Base-by-base conservation (phyloP, 2,797 vertebrate species). In the Spatula versicolor region DNA sequence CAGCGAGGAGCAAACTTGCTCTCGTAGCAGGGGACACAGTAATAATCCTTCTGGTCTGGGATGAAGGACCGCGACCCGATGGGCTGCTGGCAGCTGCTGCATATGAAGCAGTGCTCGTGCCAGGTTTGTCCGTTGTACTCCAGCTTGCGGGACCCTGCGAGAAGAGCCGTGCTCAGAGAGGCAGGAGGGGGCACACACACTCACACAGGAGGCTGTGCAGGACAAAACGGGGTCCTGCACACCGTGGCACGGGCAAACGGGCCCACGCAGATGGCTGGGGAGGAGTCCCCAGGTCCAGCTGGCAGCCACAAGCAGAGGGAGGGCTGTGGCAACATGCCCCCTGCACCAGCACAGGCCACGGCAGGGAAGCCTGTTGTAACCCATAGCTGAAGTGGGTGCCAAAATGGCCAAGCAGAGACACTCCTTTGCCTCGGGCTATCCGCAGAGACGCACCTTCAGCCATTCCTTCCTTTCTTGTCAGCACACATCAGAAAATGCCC, bases 1-100 rank as follows among this genome's bases (percentile, higher is more conserved):
- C 99, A 99, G 92, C 99, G 99, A 14, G 99, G 99, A n/a, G 99
- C 99, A 0, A 99, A 99, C 98, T 99, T 99, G 98, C 98, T 99
- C 98, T 99, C 99, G 0, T 99, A 99, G 95, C 99, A 99, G 93
- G 99, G 96, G 73, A 99, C 99, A 17, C 99, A 99, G 98, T 99
- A 99, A 97, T 99, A 98, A 78, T 99, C 99, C 31, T 99, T 98
- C 95, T 99, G 99, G 97, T 99, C 99, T 1, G 99, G 99, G 97
- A 99, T 99, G 96, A 99, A 99, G 94, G 99, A 99, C 48, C 98
- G 98, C 3, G 99, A 99, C 67, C 99, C 99, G 7, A 99, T 99
- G 8, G 99, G 99, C 98, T 99, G 98, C 95, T 99, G 98, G 96
- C 99, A 99, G 97, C 98, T 99, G 97, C 99, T 99, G 98, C 99